Evolutionary conservation across 2,888 invertebrate species (phyloP).

Genomic region (Octonoba sinensis): DNA sequence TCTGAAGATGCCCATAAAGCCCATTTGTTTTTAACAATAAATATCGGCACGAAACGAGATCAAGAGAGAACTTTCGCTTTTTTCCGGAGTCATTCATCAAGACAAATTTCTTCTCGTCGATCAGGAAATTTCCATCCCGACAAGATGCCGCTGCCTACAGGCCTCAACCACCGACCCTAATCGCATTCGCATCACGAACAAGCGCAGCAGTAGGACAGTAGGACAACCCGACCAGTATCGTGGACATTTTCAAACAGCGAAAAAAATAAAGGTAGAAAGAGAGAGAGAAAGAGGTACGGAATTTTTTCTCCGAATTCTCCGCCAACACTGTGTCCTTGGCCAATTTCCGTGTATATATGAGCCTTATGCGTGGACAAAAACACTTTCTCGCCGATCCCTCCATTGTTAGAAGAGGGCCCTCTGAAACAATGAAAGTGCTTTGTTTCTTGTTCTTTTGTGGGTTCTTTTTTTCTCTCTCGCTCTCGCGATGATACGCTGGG

Average conservation of each 20-base stretch:
- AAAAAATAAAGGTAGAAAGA: too few species aligned
- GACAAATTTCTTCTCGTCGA: background rate
- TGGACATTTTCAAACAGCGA: too few species aligned
- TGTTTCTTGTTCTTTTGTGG: background rate
- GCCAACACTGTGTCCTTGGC: slow-evolving; percentile 1
- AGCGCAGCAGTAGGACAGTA: slow-evolving; percentile 7
- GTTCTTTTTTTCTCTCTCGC: too few species aligned
- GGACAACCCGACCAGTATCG: background rate
- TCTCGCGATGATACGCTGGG: background rate
- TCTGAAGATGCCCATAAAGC: too few species aligned
- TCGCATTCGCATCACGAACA: background rate
- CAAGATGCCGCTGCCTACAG: background rate
- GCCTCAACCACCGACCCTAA: background rate
- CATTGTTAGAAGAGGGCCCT: background rate
- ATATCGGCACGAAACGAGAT: too few species aligned
- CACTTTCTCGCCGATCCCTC: slow-evolving; percentile 1
- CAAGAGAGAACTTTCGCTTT: background rate
- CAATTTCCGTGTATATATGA: slow-evolving; percentile 2
- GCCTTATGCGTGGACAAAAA: background rate
- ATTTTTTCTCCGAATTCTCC: slow-evolving; percentile 4
- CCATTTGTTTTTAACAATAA: too few species aligned
- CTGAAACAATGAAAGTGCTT: slow-evolving; percentile 6
- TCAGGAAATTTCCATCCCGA: background rate
- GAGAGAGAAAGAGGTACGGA: slow-evolving; percentile 2
- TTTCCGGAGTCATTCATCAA: background rate